These are phyloP conservation scores for Sterrhoptilus dennistouni DNA, from an alignment of 2,113 vertebrate species.

Conservation along the genomic window DNA sequence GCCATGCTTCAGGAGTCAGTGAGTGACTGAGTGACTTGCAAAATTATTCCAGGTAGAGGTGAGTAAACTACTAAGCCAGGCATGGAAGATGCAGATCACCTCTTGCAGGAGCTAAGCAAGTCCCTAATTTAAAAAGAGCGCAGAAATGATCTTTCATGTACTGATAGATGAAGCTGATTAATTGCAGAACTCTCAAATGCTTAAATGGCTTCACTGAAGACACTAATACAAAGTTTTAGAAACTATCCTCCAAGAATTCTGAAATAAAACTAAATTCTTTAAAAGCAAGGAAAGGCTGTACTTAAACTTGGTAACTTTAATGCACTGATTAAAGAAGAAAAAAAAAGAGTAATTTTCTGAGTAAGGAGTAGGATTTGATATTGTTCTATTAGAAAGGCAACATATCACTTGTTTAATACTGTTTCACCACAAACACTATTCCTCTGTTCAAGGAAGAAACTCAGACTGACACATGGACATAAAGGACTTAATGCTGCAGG, in stretches of 20 bases:
- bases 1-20: background rate
- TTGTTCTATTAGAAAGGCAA: background rate
- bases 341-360: background rate
- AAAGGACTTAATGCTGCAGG: background rate
- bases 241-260: background rate
- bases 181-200: background rate
- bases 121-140: background rate
- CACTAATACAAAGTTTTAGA: background rate
- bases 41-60: background rate
- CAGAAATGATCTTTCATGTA: accelerated
- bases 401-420: background rate
- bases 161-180: background rate
- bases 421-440: background rate
- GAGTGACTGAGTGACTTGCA: background rate
- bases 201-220: background rate
- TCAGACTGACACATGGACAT: accelerated
- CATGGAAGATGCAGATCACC: background rate
- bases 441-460: background rate
- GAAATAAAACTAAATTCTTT: background rate
- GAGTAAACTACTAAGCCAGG: background rate
- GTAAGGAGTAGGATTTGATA: background rate
- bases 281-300: background rate
- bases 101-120: background rate
- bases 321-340: background rate
- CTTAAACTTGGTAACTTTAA: background rate